Evolutionary conservation across 2,113 vertebrate genomes (phyloP).

Genomic region (Oreocharis arfaki): DNA sequence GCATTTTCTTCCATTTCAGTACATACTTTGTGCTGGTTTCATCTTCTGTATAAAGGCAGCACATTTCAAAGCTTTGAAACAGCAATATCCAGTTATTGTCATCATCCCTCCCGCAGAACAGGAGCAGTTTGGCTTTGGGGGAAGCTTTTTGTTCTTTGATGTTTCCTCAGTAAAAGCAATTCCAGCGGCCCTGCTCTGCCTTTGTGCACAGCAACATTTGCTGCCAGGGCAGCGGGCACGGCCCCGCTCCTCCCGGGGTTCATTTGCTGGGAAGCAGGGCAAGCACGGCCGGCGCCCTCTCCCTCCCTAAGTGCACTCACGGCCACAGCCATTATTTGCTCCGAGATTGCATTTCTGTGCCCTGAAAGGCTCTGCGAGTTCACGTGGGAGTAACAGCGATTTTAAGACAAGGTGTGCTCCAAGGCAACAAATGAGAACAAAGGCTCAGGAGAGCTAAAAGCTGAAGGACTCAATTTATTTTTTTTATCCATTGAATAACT

Average conservation of each 20-base stretch:
- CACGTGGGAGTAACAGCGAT: background rate
- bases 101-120: background rate
- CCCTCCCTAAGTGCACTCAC: background rate
- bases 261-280: background rate
- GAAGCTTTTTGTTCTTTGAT: background rate
- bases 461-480: background rate
- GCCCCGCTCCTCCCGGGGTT: background rate
- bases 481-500: background rate
- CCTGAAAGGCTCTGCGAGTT: background rate
- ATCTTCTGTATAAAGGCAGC: background rate
- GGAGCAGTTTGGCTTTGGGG: conserved; percentile 8
- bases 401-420: conserved; percentile 17
- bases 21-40: background rate
- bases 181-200: background rate
- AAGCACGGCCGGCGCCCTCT: background rate
- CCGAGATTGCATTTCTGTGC: background rate
- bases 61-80: background rate
- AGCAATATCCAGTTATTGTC: background rate
- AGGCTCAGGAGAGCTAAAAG: conserved; percentile 21
- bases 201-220: background rate
- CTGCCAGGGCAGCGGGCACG: background rate
- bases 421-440: conserved; percentile 56
- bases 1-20: conserved; percentile 23
- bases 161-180: background rate
- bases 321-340: background rate